phyloP scores from a whole-genome alignment of 2,113 vertebrate genomes.

The Delphinus delphis region DNA sequence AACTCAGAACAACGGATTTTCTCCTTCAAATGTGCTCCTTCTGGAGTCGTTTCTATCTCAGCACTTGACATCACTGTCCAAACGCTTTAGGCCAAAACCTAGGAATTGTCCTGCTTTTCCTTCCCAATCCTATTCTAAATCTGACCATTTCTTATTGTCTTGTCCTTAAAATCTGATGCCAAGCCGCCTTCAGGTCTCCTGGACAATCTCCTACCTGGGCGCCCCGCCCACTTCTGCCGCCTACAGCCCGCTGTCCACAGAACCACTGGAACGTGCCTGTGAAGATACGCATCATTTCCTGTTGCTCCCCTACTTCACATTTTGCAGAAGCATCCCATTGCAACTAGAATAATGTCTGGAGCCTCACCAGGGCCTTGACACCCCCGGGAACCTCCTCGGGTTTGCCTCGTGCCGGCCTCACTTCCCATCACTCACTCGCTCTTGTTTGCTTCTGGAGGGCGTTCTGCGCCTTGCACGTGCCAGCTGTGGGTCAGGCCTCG shows the following conservation, averaged over 20 bases:
- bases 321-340: background rate
- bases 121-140: no score
- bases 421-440: background rate
- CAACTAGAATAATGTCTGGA: background rate
- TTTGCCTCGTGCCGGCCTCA: background rate
- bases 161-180: background rate
- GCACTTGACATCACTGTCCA: background rate
- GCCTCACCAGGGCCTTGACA: no score
- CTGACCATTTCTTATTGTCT: no score
- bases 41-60: no score
- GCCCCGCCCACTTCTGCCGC: background rate
- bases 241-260: background rate
- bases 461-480: no score
- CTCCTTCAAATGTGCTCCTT: background rate
- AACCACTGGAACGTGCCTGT: background rate
- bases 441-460: background rate
- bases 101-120: background rate
- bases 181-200: rapidly evolving
- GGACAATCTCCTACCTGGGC: no score
- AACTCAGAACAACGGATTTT: background rate
- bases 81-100: background rate
- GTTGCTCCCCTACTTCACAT: rapidly evolving
- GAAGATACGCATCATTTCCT: no score
- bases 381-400: no score
- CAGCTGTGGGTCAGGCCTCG: no score